phyloP scores from a whole-genome alignment of 2,888 invertebrate species.

The Tuta absoluta region DNA sequence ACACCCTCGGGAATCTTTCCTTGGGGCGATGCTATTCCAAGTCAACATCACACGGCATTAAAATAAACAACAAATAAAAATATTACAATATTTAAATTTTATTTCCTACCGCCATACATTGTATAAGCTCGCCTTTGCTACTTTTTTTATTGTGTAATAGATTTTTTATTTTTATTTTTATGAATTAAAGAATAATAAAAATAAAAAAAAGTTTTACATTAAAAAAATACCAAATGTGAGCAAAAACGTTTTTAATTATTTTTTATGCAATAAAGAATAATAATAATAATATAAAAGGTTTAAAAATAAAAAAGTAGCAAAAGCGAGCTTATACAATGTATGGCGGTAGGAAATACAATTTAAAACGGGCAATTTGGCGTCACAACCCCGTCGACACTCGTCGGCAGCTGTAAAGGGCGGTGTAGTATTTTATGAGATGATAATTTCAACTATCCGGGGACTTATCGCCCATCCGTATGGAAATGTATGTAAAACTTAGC shows the following conservation, averaged over 20 bases:
- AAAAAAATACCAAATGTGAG: too few species aligned
- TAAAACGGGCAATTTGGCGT: slow-evolving; percentile 28
- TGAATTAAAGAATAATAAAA: too few species aligned
- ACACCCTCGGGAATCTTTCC: too few species aligned
- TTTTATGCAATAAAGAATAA: not conserved
- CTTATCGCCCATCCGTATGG: slow-evolving; percentile 9
- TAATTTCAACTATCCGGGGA: slow-evolving; percentile 30
- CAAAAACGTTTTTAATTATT: too few species aligned
- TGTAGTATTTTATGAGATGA: slow-evolving; percentile 29
- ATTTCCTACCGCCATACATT: slow-evolving; percentile 25
- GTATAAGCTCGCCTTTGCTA: not conserved
- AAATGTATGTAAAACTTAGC: slow-evolving; percentile 19
- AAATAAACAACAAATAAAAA: not conserved
- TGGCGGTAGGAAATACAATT: slow-evolving; percentile 24
- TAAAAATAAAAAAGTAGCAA: too few species aligned
- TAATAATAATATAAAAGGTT: not conserved
- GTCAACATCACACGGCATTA: too few species aligned
- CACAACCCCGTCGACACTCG: slow-evolving; percentile 22
- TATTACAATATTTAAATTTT: slow-evolving; percentile 29
- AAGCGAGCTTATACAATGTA: slow-evolving; percentile 18
- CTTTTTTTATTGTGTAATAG: too few species aligned
- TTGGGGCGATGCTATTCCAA: too few species aligned
- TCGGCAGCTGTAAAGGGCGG: slow-evolving; percentile 25
- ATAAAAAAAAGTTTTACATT: too few species aligned
- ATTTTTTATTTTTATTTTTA: too few species aligned